Percentiles rank a stretch among this genome's conserved stretches.
phyloP scores from a whole-genome alignment of 2,888 invertebrate species.

The Melanchra persicariae region DNA sequence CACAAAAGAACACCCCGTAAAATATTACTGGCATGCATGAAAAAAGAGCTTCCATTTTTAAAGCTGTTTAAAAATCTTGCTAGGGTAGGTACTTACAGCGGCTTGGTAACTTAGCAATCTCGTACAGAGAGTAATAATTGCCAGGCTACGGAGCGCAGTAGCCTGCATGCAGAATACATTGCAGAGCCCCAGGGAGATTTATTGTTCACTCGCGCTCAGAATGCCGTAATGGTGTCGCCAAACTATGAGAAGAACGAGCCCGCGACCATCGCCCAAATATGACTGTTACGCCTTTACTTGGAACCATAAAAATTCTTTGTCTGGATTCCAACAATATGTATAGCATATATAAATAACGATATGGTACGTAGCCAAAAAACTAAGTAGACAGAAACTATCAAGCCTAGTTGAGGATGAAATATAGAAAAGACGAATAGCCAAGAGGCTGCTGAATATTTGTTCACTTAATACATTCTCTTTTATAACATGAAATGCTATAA shows the following conservation, averaged over 20 bases:
- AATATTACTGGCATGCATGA: slow-evolving; percentile 29
- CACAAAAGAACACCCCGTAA: slow-evolving; percentile 4
- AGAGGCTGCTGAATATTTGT: slow-evolving; percentile 36
- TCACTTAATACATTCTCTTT: slow-evolving; percentile 36
- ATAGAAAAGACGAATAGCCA: slow-evolving; percentile 45
- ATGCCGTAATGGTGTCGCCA: slow-evolving; percentile 82
- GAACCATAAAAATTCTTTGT: slow-evolving; percentile 79
- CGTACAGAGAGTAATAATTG: slow-evolving; percentile 76
- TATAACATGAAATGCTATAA: slow-evolving; percentile 43
- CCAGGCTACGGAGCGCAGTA: slow-evolving; percentile 75
- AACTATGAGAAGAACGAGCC: slow-evolving; percentile 75
- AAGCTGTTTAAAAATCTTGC: slow-evolving; percentile 43
- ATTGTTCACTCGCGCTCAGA: slow-evolving; percentile 81
- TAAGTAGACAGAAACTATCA: slow-evolving; percentile 51
- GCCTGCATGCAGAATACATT: slow-evolving; percentile 80
- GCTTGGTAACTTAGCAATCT: slow-evolving; percentile 72
- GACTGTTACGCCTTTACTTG: slow-evolving; percentile 73
- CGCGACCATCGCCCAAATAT: slow-evolving; percentile 75
- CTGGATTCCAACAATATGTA: slow-evolving; percentile 71
- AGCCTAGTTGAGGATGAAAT: slow-evolving; percentile 51
- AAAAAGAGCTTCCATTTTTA: slow-evolving; percentile 19
- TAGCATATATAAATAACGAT: slow-evolving; percentile 59
- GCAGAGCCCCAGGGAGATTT: slow-evolving; percentile 80
- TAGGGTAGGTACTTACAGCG: slow-evolving; percentile 47
- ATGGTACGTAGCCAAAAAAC: slow-evolving; percentile 62